Evolutionary conservation across 2,113 vertebrate species (phyloP).

Genomic region (Sardina pilchardus): DNA sequence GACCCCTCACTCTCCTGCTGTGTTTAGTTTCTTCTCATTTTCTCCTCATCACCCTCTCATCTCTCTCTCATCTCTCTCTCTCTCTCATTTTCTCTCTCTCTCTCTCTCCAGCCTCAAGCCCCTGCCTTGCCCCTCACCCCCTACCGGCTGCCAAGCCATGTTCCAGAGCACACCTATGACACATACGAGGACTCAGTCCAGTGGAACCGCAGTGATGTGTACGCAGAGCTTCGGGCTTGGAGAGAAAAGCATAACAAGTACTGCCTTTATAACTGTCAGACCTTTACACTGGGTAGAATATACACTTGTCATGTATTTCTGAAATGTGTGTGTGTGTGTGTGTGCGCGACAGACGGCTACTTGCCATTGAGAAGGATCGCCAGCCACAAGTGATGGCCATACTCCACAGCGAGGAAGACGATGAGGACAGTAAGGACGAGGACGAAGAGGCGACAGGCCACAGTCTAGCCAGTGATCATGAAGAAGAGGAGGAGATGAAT

Average conservation of each 20-base stretch:
- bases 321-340: constrained; percentile 13
- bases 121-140: constrained; percentile 31
- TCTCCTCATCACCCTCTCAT: background rate
- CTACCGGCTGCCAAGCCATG: constrained; percentile 51
- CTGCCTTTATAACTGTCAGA: constrained; percentile 29
- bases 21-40: background rate
- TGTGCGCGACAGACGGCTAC: constrained; percentile 66
- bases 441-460: constrained; percentile 37
- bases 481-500: constrained; percentile 38
- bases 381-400: constrained; percentile 63
- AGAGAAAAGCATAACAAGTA: constrained; percentile 74
- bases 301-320: background rate
- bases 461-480: constrained; percentile 35
- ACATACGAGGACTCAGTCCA: constrained; percentile 51
- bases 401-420: constrained; percentile 59
- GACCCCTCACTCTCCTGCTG: background rate
- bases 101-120: constrained; percentile 14
- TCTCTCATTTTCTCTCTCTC: background rate
- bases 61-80: background rate
- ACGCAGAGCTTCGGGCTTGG: constrained; percentile 66
- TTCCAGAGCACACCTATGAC: constrained; percentile 59
- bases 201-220: constrained; percentile 59
- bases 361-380: constrained; percentile 64
- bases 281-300: background rate
- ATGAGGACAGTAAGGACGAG: constrained; percentile 55